A percentile compares a stretch with the other conserved stretches of the same genome.
phyloP scores from a whole-genome alignment of 2,113 vertebrate genomes.

The Rhinoderma darwinii region DNA sequence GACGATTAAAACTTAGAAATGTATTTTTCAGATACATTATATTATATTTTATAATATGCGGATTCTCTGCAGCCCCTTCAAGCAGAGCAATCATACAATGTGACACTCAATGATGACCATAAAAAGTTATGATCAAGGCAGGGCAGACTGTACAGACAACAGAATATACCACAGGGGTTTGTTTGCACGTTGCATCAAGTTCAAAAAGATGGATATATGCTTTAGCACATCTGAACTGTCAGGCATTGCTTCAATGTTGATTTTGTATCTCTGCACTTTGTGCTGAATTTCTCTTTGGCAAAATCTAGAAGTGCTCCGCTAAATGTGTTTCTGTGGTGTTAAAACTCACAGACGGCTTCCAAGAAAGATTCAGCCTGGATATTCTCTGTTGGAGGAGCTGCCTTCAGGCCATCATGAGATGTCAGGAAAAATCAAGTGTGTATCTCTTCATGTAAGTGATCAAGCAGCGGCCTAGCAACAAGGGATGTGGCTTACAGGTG shows the following conservation, averaged over 20 bases:
- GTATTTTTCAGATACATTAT: background rate
- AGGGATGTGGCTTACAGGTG: too few relatives aligned
- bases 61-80: too few relatives aligned
- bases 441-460: background rate
- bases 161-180: background rate
- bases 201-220: background rate
- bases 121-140: too few relatives aligned
- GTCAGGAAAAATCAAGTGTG: background rate
- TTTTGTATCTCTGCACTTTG: slow-evolving; percentile 50
- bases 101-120: too few relatives aligned
- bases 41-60: too few relatives aligned
- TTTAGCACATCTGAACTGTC: slow-evolving; percentile 3
- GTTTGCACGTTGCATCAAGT: background rate
- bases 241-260: slow-evolving; percentile 43
- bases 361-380: slow-evolving; percentile 44
- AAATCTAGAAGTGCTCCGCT: slow-evolving; percentile 62
- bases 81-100: too few relatives aligned
- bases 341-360: slow-evolving; percentile 72
- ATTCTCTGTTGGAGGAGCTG: background rate
- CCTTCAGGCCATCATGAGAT: background rate
- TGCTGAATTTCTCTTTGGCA: slow-evolving; percentile 46
- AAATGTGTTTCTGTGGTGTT: slow-evolving; percentile 71
- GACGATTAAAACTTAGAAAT: background rate
- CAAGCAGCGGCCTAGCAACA: too few relatives aligned
- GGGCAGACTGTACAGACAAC: background rate